phyloP scores from a whole-genome alignment of 2,888 invertebrate species.

The Temnothorax ravouxi region DNA sequence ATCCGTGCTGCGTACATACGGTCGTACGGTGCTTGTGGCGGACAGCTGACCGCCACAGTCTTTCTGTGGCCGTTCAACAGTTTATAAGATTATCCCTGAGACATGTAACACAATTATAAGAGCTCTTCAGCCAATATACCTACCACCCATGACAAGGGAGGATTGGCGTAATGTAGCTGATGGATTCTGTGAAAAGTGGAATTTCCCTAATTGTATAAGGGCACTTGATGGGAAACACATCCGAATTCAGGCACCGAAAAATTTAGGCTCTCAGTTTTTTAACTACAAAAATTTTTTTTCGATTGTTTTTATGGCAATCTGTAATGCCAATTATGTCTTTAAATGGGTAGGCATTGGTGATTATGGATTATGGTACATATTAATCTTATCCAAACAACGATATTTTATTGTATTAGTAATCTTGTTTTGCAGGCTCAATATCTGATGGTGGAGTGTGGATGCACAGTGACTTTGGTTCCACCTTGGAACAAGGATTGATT shows the following conservation, averaged over 20 bases:
- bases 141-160: neutral
- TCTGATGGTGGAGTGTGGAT: slow-evolving; percentile 8
- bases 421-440: neutral
- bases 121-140: slow-evolving; percentile 15
- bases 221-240: neutral
- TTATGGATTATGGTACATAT: too few species aligned
- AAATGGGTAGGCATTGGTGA: too few species aligned
- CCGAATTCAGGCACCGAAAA: too few species aligned
- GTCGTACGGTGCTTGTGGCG: too few species aligned
- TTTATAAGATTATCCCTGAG: slow-evolving; percentile 3
- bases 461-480: neutral
- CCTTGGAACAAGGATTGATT: slow-evolving; percentile 2
- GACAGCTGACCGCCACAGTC: neutral
- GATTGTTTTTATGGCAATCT: too few species aligned
- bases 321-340: too few species aligned
- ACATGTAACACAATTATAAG: slow-evolving; percentile 4
- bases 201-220: slow-evolving; percentile 5
- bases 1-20: too few species aligned
- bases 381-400: too few species aligned
- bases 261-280: too few species aligned
- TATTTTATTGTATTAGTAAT: too few species aligned
- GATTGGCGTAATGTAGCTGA: slow-evolving; percentile 12
- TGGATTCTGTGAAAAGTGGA: neutral
- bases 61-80: neutral
- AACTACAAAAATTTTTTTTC: too few species aligned